Conservation (phyloP, 2,888 invertebrate genomes). For the Tethea ocularis region DNA sequence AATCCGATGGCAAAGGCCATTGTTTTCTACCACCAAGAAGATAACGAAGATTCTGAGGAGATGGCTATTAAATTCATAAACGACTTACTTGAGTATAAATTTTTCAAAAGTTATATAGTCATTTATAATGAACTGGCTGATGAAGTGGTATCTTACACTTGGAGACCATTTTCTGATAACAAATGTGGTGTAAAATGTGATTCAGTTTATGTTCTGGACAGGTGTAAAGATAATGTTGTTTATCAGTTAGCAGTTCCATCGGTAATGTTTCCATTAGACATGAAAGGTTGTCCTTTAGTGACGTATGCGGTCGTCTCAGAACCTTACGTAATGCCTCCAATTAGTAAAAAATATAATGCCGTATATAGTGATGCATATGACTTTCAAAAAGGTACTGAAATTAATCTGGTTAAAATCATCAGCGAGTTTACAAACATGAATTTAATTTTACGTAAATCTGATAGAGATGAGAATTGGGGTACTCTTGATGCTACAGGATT, state of each 20-base stretch:
- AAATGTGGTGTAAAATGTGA: conserved; percentile 73
- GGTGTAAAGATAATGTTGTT: conserved; percentile 59
- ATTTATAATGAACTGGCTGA: conserved; percentile 57
- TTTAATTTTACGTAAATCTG: conserved; percentile 65
- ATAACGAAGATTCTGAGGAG: conserved; percentile 52
- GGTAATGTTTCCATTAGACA: conserved; percentile 69
- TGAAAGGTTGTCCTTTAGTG: conserved; percentile 72
- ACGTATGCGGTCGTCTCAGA: conserved; percentile 74
- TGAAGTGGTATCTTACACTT: conserved; percentile 70
- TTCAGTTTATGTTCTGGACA: conserved; percentile 69
- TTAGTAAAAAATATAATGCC: conserved; percentile 47
- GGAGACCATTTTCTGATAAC: conserved; percentile 70
- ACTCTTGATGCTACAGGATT: conserved; percentile 59
- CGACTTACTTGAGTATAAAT: conserved; percentile 63
- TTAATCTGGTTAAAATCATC: conserved; percentile 75
- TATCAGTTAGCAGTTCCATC: conserved; percentile 51
- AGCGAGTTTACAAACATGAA: conserved; percentile 76
- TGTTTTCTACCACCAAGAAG: conserved; percentile 66
- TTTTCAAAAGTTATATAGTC: conserved; percentile 71
- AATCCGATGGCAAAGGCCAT: conserved; percentile 79
- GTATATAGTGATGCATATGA: conserved; percentile 62
- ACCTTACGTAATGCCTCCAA: conserved; percentile 76
- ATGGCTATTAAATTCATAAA: conserved; percentile 70
- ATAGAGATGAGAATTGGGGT: conserved; percentile 72
- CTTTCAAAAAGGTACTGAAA: conserved; percentile 72